Conservation (phyloP, 2,797 vertebrate genomes). For the Lacerta viridis region DNA sequence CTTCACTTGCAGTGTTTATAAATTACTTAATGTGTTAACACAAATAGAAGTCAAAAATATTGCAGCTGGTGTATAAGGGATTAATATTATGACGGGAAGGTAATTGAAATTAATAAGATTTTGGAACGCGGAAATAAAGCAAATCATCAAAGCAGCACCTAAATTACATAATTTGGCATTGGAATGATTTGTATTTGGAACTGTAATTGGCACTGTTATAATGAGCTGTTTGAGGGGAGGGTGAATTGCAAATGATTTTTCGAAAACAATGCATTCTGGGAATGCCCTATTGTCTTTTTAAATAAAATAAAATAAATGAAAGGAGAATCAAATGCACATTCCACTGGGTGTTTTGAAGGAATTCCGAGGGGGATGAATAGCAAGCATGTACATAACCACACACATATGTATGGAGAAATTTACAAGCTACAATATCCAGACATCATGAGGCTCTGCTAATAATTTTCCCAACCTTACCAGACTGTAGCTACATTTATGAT, state of each 20-base stretch:
- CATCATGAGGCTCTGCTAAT: constrained; percentile 81
- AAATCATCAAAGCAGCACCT: too few species aligned
- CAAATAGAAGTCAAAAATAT: too few species aligned
- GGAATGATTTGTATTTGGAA: too few species aligned
- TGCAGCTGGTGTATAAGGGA: too few species aligned
- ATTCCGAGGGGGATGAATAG: constrained; percentile 75
- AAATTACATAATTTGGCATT: too few species aligned
- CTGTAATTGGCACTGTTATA: too few species aligned
- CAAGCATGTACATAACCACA: constrained; percentile 79
- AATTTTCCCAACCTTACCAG: constrained; percentile 84
- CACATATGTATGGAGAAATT: constrained; percentile 84
- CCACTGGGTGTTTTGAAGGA: constrained; percentile 75
- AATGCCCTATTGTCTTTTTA: constrained; percentile 37
- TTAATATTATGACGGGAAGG: too few species aligned
- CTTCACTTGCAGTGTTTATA: too few species aligned
- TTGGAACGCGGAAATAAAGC: too few species aligned
- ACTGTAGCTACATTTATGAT: constrained; percentile 85
- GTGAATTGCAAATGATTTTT: background rate
- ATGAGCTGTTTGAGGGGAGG: constrained; percentile 10
- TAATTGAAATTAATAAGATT: too few species aligned
- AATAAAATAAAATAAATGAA: constrained; percentile 52
- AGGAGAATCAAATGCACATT: constrained; percentile 73
- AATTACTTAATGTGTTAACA: too few species aligned
- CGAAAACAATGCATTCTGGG: constrained; percentile 44
- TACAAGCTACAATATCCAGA: constrained; percentile 86